Conservation (phyloP, 1,140 invertebrate genomes). For the Diplogasteroides magnus region DNA sequence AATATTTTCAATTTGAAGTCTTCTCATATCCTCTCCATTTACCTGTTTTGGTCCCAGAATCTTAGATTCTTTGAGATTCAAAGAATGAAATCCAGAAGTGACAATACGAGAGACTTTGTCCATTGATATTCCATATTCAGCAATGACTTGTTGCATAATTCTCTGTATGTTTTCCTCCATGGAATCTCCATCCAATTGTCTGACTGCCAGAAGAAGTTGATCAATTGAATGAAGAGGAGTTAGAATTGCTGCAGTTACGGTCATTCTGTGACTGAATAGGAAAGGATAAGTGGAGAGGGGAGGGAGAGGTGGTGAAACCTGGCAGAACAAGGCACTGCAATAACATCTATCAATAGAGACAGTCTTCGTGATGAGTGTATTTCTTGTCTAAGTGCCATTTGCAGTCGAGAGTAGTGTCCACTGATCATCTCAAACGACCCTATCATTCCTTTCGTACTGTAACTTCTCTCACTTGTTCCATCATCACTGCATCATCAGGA, state of each 20-base stretch:
- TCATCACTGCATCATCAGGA: conserved; percentile 24
- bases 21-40: not conserved
- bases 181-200: not conserved
- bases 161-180: not conserved
- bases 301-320: too few relatives aligned
- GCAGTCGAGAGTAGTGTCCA: not conserved
- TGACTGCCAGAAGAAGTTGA: not conserved
- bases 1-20: too few relatives aligned
- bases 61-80: too few relatives aligned
- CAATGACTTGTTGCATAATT: conserved; percentile 5
- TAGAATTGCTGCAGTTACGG: not conserved
- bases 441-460: not conserved
- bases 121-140: not conserved
- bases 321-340: too few relatives aligned
- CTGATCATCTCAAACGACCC: not conserved
- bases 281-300: not conserved
- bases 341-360: conserved; percentile 8
- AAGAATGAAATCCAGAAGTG: not conserved
- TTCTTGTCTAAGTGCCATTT: not conserved
- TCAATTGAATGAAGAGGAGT: not conserved
- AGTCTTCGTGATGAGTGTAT: conserved; percentile 3
- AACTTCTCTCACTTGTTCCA: conserved; percentile 28
- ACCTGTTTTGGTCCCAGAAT: too few relatives aligned
- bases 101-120: not conserved
- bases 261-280: not conserved